phyloP scores from a whole-genome alignment of 2,113 vertebrate species.

The Chitala chitala region DNA sequence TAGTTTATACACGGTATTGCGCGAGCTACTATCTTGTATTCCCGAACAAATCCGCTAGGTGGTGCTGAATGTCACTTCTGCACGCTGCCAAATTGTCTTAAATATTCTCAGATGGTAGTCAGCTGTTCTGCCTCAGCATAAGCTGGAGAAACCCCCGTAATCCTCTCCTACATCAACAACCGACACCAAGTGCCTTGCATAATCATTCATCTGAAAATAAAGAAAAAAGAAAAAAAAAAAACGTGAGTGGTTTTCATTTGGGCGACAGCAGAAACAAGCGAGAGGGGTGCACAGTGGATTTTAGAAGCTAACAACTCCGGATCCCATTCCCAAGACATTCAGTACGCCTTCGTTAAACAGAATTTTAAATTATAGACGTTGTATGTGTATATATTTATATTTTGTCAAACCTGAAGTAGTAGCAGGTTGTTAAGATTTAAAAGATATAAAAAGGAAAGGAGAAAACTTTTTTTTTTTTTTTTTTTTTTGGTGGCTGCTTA shows the following conservation, averaged over 20 bases:
- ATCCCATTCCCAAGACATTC: no score
- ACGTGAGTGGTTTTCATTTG: background rate
- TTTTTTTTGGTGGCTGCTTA: no score
- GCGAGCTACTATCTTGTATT: background rate
- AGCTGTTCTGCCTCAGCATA: constrained; percentile 16
- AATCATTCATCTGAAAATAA: background rate
- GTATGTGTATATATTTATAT: no score
- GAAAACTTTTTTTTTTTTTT: no score
- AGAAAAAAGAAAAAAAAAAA: background rate
- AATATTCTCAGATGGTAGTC: constrained; percentile 15
- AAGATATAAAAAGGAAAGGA: no score
- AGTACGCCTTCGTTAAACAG: no score
- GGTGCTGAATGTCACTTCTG: background rate
- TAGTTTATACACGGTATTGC: background rate
- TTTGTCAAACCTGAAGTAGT: no score
- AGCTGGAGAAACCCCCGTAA: constrained; percentile 12
- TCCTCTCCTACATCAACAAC: constrained; percentile 4
- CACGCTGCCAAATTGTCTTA: background rate
- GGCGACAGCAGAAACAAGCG: background rate
- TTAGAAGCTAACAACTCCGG: no score
- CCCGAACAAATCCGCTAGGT: constrained; percentile 15
- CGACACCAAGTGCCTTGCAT: constrained; percentile 6
- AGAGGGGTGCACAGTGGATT: no score
- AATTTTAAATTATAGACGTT: no score
- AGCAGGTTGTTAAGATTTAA: no score